Percentiles rank a stretch among this genome's conserved stretches.
These are phyloP conservation scores for Euphonia xanthogaster DNA, from an alignment of 2,797 vertebrate genomes.

Conservation along the genomic window DNA sequence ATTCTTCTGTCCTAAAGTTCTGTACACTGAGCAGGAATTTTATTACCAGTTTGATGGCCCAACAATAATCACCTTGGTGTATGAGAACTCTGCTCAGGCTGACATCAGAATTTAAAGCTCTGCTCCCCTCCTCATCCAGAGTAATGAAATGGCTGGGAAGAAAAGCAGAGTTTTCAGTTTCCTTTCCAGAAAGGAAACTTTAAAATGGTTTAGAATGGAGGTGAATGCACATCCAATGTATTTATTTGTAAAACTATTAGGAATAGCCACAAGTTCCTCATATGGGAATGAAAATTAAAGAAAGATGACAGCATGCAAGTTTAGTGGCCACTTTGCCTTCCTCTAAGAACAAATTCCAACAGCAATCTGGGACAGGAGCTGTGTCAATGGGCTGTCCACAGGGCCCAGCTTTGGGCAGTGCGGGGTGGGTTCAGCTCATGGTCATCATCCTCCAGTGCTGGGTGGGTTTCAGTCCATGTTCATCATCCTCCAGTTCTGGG, in stretches of 20 bases:
- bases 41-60: constrained; percentile 29
- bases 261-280: not conserved
- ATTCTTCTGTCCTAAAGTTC: not conserved
- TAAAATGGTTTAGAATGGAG: not conserved
- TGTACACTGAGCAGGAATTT: constrained; percentile 31
- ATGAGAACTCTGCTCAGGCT: not conserved
- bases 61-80: constrained; percentile 33
- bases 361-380: constrained; percentile 6
- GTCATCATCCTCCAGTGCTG: no score
- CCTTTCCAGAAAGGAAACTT: not conserved
- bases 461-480: no score
- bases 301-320: not conserved
- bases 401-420: not conserved
- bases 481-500: no score
- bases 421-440: not conserved
- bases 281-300: not conserved
- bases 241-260: not conserved
- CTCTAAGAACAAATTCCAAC: not conserved
- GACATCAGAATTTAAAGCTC: not conserved
- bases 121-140: not conserved
- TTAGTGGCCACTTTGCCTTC: not conserved
- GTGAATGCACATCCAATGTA: not conserved
- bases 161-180: not conserved
- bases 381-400: constrained; percentile 11
- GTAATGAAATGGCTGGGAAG: not conserved